Percentiles rank a stretch among this genome's conserved stretches.
Evolutionary conservation across 64 coral and sea anemone species (phyloP).

Genomic region (Acropora yongei): DNA sequence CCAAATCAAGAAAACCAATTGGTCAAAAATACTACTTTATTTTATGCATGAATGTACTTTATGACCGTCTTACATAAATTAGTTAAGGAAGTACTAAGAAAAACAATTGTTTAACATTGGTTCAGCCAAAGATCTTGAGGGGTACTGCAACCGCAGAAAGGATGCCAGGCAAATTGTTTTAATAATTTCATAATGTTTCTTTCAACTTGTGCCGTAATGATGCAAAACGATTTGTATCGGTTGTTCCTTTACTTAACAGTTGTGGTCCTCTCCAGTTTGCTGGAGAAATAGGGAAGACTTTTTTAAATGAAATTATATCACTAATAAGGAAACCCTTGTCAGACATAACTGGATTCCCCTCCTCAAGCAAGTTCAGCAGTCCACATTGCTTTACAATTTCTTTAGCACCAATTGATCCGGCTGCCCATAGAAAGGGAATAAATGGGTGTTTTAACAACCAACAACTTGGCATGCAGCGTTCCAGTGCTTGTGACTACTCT

Average conservation of each 20-base stretch:
- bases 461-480: conserved; percentile 67
- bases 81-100: conserved; percentile 50
- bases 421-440: conserved; percentile 78
- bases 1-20: too few species aligned
- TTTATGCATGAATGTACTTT: too few species aligned
- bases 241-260: conserved; percentile 61
- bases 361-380: conserved; percentile 59
- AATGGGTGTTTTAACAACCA: conserved; percentile 79
- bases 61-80: conserved; percentile 33
- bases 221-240: conserved; percentile 65
- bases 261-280: conserved; percentile 69
- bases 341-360: conserved; percentile 82
- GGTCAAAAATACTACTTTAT: too few species aligned
- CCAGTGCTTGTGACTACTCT: conserved; percentile 72
- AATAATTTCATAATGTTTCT: conserved; percentile 69
- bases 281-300: conserved; percentile 74
- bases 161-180: conserved; percentile 73
- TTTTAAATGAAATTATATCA: conserved; percentile 77
- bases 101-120: conserved; percentile 79
- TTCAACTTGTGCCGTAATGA: conserved; percentile 75
- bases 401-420: conserved; percentile 64
- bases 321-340: conserved; percentile 81
- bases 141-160: conserved; percentile 71
- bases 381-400: conserved; percentile 65
- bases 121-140: conserved; percentile 58